Evolutionary conservation across 2,888 invertebrate genomes (phyloP).

Genomic region (Dryocosmus kuriphilus): DNA sequence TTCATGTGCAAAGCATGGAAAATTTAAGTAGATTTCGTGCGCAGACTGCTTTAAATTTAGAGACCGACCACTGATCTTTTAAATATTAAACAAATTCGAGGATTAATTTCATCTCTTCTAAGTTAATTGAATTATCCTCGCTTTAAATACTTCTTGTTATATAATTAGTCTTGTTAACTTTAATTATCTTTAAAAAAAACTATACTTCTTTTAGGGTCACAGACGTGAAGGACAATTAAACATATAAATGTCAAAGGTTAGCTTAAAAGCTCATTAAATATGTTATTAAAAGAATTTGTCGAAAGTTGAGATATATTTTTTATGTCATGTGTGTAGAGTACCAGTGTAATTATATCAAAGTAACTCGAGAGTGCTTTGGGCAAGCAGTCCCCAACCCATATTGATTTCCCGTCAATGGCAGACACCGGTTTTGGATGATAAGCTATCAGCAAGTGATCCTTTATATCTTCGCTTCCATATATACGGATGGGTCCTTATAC

Average conservation of each 20-base stretch:
- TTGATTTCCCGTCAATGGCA: constrained; percentile 65
- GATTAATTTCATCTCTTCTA: not conserved
- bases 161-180: too few species aligned
- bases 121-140: not conserved
- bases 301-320: not conserved
- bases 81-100: not conserved
- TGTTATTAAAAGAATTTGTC: not conserved
- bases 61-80: not conserved
- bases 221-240: not conserved
- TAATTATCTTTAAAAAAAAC: too few species aligned
- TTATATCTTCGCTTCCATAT: constrained; percentile 35
- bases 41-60: not conserved
- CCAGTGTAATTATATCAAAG: constrained; percentile 47
- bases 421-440: constrained; percentile 60
- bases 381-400: constrained; percentile 57
- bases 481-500: constrained; percentile 7
- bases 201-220: too few species aligned
- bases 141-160: too few species aligned
- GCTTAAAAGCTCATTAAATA: not conserved
- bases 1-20: not conserved
- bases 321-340: not conserved
- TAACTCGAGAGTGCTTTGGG: constrained; percentile 55
- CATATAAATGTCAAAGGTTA: not conserved
- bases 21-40: not conserved
- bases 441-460: constrained; percentile 55